These are phyloP conservation scores for Nomada flava DNA, from an alignment of 2,888 invertebrate genomes.

Conservation along the genomic window DNA sequence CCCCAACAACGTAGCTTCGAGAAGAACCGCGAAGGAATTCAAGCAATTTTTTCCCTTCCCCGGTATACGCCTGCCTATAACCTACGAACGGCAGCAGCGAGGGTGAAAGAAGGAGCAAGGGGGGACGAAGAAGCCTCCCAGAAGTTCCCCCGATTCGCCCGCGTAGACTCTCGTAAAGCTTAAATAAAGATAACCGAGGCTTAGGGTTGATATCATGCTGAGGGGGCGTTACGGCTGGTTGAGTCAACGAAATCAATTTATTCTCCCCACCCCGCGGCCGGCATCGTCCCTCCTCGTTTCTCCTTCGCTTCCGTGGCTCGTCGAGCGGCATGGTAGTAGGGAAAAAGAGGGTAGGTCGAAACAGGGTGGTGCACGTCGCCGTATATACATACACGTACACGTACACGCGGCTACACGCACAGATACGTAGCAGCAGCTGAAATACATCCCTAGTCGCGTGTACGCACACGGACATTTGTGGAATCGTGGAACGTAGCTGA, in stretches of 20 bases:
- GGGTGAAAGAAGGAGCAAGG: slow-evolving; percentile 8
- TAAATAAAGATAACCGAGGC: slow-evolving; percentile 84
- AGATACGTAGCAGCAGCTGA: not conserved
- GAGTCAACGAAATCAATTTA: slow-evolving; percentile 84
- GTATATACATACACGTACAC: slow-evolving; percentile 41
- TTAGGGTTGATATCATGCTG: slow-evolving; percentile 83
- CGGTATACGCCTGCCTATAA: slow-evolving; percentile 59
- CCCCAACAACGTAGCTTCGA: not conserved
- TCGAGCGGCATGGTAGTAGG: slow-evolving; percentile 43
- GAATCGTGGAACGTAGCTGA: slow-evolving; percentile 66
- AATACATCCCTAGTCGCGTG: not conserved
- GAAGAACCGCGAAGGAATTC: slow-evolving; percentile 41
- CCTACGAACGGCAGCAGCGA: slow-evolving; percentile 44
- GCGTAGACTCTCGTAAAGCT: slow-evolving; percentile 82
- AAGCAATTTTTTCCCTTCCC: slow-evolving; percentile 46
- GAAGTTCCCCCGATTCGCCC: slow-evolving; percentile 76
- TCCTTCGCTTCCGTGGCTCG: slow-evolving; percentile 62
- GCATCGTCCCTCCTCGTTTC: slow-evolving; percentile 58
- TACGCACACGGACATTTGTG: slow-evolving; percentile 59
- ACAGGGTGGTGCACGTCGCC: slow-evolving; percentile 56
- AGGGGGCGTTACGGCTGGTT: slow-evolving; percentile 83
- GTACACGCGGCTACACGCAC: not conserved
- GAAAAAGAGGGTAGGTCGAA: slow-evolving; percentile 66
- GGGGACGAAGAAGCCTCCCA: slow-evolving; percentile 66
- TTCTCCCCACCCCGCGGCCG: slow-evolving; percentile 75